Conservation (phyloP, 2,113 vertebrate genomes). For the Hippocampus guttulatus region DNA sequence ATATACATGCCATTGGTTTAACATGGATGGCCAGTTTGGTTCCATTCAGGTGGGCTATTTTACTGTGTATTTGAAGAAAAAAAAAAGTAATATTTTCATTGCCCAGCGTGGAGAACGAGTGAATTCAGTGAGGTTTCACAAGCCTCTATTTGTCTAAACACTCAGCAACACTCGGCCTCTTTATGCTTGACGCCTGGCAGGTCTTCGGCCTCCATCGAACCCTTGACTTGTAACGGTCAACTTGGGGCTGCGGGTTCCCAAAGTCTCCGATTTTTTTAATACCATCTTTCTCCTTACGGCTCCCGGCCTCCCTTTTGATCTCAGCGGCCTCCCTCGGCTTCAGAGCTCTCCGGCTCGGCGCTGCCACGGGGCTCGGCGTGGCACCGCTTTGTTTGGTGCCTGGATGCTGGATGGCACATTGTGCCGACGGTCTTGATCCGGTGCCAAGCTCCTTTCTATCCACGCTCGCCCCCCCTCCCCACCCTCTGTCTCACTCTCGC, state of each 20-base stretch:
- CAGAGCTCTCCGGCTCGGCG: conserved; percentile 11
- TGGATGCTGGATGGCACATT: conserved; percentile 56
- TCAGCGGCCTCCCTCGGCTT: neutral
- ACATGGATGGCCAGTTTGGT: neutral
- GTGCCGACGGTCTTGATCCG: conserved; percentile 59
- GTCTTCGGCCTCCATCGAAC: conserved; percentile 29
- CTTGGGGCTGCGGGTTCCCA: neutral
- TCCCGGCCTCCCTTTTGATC: conserved; percentile 22
- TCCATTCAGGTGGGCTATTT: neutral
- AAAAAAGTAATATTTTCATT: neutral
- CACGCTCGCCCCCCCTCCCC: conserved; percentile 30
- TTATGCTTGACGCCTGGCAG: conserved; percentile 4
- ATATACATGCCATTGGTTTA: neutral
- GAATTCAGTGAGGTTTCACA: conserved; percentile 14
- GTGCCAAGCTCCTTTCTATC: conserved; percentile 61
- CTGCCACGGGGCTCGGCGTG: conserved; percentile 40
- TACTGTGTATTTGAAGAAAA: neutral
- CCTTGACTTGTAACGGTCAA: neutral
- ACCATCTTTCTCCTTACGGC: conserved; percentile 13
- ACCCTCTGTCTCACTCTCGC: conserved; percentile 17
- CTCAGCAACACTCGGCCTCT: conserved; percentile 26
- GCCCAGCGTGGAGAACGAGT: neutral
- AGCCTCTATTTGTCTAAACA: conserved; percentile 33
- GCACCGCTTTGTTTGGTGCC: conserved; percentile 53
- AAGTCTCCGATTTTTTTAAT: conserved; percentile 14